Evolutionary conservation across 2,113 vertebrate species (phyloP).

Genomic region (Empidonax alnorum): DNA sequence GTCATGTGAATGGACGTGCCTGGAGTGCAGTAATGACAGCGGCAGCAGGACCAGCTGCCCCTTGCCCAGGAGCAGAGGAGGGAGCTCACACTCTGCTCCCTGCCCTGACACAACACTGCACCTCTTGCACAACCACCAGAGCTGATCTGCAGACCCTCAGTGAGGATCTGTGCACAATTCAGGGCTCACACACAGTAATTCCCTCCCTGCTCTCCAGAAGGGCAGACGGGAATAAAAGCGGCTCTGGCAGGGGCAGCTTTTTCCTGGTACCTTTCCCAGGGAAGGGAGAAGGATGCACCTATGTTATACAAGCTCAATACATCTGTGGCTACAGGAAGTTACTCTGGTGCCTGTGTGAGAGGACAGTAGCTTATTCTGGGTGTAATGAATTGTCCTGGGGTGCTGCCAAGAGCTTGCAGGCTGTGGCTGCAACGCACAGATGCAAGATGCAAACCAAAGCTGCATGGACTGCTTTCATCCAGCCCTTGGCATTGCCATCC

Average conservation of each 20-base stretch:
- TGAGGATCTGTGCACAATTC: accelerated
- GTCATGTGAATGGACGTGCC: not conserved
- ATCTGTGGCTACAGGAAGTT: slow-evolving; percentile 45
- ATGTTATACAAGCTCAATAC: not conserved
- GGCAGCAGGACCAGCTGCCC: not conserved
- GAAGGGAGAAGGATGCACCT: not conserved
- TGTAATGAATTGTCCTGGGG: slow-evolving; percentile 38
- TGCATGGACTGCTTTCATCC: slow-evolving; percentile 20
- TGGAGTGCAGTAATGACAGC: accelerated
- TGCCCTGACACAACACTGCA: not conserved
- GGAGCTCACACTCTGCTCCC: not conserved
- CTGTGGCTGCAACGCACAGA: slow-evolving; percentile 22
- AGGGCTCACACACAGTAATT: accelerated
- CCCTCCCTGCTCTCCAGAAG: not conserved
- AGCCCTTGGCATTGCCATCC: not conserved
- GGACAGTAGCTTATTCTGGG: slow-evolving; percentile 50
- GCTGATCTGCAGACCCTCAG: not conserved
- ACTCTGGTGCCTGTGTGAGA: not conserved
- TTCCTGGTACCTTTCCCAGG: slow-evolving; percentile 25
- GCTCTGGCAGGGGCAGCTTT: not conserved
- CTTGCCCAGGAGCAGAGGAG: not conserved
- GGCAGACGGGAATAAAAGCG: not conserved
- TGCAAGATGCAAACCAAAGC: slow-evolving; percentile 34
- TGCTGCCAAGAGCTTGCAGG: slow-evolving; percentile 38
- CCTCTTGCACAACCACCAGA: not conserved